Evolutionary conservation across 2,113 vertebrate genomes (phyloP), one percentile per base, ranked within the genome.

Genomic region (Equus quagga): DNA sequence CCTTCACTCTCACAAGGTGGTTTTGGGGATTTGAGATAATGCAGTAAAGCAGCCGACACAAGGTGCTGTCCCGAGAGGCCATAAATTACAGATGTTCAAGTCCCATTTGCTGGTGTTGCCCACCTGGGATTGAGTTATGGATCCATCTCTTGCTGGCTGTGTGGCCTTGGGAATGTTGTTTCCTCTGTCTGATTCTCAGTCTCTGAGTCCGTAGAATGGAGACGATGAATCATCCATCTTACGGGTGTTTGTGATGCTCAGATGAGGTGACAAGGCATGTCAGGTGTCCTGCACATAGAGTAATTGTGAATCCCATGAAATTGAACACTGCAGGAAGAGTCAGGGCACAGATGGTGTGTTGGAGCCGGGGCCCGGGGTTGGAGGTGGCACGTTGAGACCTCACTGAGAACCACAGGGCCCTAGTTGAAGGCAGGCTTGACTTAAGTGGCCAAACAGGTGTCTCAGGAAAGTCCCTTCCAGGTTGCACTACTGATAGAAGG

Each of bases 101-200:
- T 21, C 31, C 76, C 33, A 0, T 12, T 54, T 1, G 14, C 24
- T 1, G 3, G 33, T 14, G 41, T 9, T 0, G 0, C 78, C 82
- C 11, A 8, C 10, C 23, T 13, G 65, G 81, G 31, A 17, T 3
- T 62, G 78, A 26, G 46, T 58, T 51, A 1, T 0, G 15, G 33
- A 1, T 17, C 73, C 33, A 11, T 41, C 26, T 58, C 51, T 14
- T 21, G 19, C 8, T 3, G 9, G n/a, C 36, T 41, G 31, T 11
- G 44, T 72, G 70, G 15, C n/a, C 58, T 62, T 36, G 24, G 33
- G 81, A 58, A 54, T 1, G 13, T 36, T 11, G 28, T 36, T 58
- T 41, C 13, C 6, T 4, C 7, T 46, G 21, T 33, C 70, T 72
- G 21, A 24, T 26, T n/a, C 73, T 93, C 54, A 41, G 73, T 8